These are phyloP conservation scores for Neopipo cinnamomea DNA, from an alignment of 2,113 vertebrate species.

Conservation along the genomic window DNA sequence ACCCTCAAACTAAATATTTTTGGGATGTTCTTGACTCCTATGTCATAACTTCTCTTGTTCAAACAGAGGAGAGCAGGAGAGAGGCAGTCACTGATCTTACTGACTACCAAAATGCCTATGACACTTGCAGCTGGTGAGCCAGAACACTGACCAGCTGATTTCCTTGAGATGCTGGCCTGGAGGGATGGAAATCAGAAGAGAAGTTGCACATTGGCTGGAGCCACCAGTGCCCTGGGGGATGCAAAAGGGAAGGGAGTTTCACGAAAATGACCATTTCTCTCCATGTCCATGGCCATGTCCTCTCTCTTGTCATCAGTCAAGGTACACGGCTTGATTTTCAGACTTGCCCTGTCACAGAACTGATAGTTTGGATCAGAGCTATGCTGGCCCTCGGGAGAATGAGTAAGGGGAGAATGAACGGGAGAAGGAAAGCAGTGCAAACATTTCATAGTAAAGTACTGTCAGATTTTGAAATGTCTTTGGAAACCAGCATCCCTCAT, in stretches of 20 bases:
- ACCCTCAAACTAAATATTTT: not conserved
- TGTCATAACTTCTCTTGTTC: not conserved
- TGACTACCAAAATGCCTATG: not conserved
- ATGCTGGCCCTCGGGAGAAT: not conserved
- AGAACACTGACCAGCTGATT: not conserved
- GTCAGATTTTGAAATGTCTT: not conserved
- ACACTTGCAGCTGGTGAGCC: not conserved
- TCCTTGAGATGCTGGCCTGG: not conserved
- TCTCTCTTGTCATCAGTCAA: not conserved
- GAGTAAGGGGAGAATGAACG: not conserved
- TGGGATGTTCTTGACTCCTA: not conserved
- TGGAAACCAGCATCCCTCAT: not conserved
- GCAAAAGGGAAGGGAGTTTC: not conserved
- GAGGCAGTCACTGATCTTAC: not conserved
- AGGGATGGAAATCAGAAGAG: not conserved
- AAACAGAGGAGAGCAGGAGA: not conserved
- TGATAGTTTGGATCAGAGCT: not conserved
- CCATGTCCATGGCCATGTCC: not conserved
- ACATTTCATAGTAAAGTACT: not conserved
- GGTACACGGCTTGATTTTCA: not conserved
- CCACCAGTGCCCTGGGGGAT: not conserved
- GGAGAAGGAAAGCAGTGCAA: not conserved
- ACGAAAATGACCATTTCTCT: not conserved
- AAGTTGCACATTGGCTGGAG: not conserved
- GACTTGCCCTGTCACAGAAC: not conserved